Evolutionary conservation across 2,113 vertebrate genomes (phyloP).

Genomic region (Dasypus novemcinctus): DNA sequence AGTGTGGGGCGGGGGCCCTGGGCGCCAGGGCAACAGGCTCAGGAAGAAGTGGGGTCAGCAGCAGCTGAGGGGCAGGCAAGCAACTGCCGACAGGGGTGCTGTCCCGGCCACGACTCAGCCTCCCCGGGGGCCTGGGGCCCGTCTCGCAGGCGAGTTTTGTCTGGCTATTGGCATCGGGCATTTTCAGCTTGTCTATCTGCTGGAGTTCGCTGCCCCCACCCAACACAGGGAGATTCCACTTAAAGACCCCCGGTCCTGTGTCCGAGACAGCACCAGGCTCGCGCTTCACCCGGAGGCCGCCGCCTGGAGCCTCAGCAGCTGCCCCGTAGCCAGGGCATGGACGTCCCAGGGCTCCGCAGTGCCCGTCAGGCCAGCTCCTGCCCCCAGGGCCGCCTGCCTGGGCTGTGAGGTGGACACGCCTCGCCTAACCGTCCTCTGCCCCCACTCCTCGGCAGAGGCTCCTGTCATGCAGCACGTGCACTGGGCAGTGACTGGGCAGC

Average conservation of each 20-base stretch:
- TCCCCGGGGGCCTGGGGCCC: rapidly evolving
- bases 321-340: no score
- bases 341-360: not conserved
- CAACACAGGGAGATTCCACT: not conserved
- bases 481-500: rapidly evolving
- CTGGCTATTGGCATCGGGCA: not conserved
- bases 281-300: not conserved
- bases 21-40: not conserved
- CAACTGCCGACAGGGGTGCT: not conserved
- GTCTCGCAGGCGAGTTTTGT: not conserved
- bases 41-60: rapidly evolving
- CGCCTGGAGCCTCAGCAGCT: not conserved
- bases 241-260: not conserved
- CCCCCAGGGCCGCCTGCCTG: not conserved
- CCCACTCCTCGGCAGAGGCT: no score
- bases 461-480: not conserved
- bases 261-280: no score
- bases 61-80: not conserved
- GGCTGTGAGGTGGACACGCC: not conserved
- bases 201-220: not conserved
- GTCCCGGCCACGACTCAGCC: not conserved
- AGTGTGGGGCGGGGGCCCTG: no score
- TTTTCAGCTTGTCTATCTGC: not conserved
- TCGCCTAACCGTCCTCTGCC: no score
- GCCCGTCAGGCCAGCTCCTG: not conserved